A percentile compares a stretch with the other conserved stretches of the same genome.
These are phyloP conservation scores for Melanargia galathea DNA, from an alignment of 2,888 invertebrate species.

Conservation along the genomic window DNA sequence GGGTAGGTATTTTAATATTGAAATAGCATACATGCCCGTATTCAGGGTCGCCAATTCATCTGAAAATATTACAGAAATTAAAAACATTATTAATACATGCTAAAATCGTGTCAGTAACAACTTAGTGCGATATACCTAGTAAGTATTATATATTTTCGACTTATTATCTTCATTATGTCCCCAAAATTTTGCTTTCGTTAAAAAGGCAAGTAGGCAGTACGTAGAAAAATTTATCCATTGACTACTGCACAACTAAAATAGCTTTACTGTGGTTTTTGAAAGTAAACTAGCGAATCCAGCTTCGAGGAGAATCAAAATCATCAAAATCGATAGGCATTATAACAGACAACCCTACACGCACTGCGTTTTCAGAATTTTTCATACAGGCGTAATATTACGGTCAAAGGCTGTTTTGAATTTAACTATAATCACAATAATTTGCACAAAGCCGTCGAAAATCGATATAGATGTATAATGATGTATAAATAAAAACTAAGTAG, in stretches of 20 bases:
- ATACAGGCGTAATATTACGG: constrained; percentile 48
- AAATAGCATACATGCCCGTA: constrained; percentile 57
- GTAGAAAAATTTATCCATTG: no score
- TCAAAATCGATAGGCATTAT: background rate
- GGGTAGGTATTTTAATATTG: constrained; percentile 65
- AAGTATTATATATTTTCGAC: background rate
- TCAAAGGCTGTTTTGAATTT: constrained; percentile 57
- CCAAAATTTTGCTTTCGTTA: no score
- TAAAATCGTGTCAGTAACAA: background rate
- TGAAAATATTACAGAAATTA: background rate
- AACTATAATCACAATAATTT: constrained; percentile 40
- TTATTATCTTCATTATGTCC: no score
- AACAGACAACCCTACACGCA: constrained; percentile 8
- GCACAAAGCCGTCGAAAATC: constrained; percentile 26
- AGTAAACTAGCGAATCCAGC: background rate
- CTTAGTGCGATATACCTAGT: background rate
- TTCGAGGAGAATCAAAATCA: background rate
- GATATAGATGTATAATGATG: constrained; percentile 12
- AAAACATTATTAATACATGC: background rate
- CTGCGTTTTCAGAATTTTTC: constrained; percentile 62
- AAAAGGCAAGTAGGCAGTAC: no score
- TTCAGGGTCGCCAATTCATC: constrained; percentile 6
- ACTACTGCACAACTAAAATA: background rate
- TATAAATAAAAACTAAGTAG: constrained; percentile 25
- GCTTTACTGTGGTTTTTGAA: background rate